Percentiles rank a stretch among this genome's conserved stretches.
Conservation (phyloP, 1,140 invertebrate genomes). For the Dendroctonus ponderosae region DNA sequence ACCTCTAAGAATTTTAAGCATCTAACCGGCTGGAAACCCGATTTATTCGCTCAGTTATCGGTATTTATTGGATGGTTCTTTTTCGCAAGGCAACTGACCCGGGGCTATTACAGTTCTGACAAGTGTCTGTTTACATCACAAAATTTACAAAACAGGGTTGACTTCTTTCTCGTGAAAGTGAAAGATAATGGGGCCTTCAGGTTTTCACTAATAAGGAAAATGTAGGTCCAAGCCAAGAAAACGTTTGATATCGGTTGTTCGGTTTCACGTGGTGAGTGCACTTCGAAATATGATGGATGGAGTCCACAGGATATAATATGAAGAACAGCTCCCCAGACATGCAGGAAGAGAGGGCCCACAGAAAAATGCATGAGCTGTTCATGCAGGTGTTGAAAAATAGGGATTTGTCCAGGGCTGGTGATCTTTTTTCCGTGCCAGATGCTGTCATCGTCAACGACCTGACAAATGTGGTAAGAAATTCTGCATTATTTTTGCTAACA, state of each 20-base stretch:
- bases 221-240: no score
- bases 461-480: constrained; percentile 69
- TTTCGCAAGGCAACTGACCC: constrained; percentile 14
- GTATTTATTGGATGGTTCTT: constrained; percentile 1
- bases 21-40: constrained; percentile 9
- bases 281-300: no score
- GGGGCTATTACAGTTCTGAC: no score
- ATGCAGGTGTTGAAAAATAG: constrained; percentile 81
- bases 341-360: constrained; percentile 40
- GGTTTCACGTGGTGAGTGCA: no score
- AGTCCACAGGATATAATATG: no score
- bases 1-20: constrained; percentile 19
- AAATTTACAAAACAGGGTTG: no score
- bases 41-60: not conserved
- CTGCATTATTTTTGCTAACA: constrained; percentile 2
- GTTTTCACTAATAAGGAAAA: no score
- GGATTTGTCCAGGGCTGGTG: constrained; percentile 86
- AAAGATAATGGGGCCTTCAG: no score
- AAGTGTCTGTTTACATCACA: no score
- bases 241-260: no score
- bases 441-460: constrained; percentile 82
- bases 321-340: not conserved
- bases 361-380: constrained; percentile 83
- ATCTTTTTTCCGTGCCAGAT: constrained; percentile 86
- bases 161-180: no score